Evolutionary conservation across 1,140 invertebrate species (phyloP), one percentile per base, ranked within the genome.

Genomic region (Neotoxoptera formosana): DNA sequence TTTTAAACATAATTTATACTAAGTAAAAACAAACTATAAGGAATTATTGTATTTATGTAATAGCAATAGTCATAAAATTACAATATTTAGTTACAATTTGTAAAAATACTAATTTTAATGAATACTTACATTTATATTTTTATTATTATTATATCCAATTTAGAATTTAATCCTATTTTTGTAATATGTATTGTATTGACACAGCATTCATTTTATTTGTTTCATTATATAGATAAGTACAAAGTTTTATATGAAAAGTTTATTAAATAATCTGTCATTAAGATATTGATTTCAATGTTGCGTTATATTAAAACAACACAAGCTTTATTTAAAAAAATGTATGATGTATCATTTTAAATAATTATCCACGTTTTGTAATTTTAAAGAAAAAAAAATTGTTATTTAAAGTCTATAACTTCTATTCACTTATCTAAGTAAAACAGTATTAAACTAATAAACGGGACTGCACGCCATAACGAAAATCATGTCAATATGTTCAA

Each of bases 201-300:
- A n/a, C 30, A 20, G n/a, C 45, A n/a, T 47, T n/a, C 6, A 45
- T 86, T 86, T 86, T 86, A 25, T n/a, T 86, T 86, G 21, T 45
- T 47, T 86, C 47, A 3, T 17, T 86, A 47, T 86, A n/a, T 86
- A 86, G 41, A 84, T 47, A 86, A 86, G 45, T 86, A 86, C 84
- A 86, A 86, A 86, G 9, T 86, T 86, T 86, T 86, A 47, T 86
- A 48, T 86, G 25, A n/a, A 86, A 25, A n/a, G 23, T 86, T 86
- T 86, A 47, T 86, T 47, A 17, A 86, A 30, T 47, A 45, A 34
- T 76, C n/a, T 76, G n/a, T 76, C 8, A 14, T 30, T n/a, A 67
- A 76, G n/a, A 76, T 30, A 17, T 76, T n/a, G 30, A 34, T n/a
- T 67, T n/a, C 14, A 41, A 41, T 83, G 7, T 83, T 83, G 8